Percentiles rank a stretch among this genome's conserved stretches.
Conservation (phyloP, 1,140 invertebrate genomes). For the Pentalonia nigronervosa region DNA sequence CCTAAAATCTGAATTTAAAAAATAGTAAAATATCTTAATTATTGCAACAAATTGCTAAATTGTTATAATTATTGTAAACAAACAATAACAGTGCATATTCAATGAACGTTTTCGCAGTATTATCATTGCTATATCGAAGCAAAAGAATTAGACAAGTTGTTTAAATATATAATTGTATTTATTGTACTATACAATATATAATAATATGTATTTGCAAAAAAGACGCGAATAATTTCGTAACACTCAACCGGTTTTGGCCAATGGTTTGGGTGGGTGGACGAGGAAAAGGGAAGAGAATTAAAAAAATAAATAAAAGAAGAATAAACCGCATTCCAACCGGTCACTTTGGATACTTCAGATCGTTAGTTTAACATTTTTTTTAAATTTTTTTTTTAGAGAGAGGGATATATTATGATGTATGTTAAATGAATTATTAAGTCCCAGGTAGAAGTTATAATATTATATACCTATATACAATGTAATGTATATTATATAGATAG, state of each 20-base stretch:
- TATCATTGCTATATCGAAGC: neutral
- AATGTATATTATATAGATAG: neutral
- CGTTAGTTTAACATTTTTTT: slow-evolving; percentile 36
- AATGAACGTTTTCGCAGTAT: neutral
- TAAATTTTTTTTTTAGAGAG: neutral
- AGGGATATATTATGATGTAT: slow-evolving; percentile 19
- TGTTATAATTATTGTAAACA: neutral
- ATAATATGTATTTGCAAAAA: slow-evolving; percentile 35
- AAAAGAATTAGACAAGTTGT: neutral
- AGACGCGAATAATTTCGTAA: slow-evolving; percentile 52
- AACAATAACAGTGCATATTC: neutral
- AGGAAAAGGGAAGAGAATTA: slow-evolving; percentile 18
- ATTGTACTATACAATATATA: neutral
- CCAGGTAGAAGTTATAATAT: neutral
- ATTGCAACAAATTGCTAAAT: neutral
- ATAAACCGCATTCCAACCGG: slow-evolving; percentile 52
- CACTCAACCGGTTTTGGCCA: slow-evolving; percentile 37
- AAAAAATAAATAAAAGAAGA: slow-evolving; percentile 45
- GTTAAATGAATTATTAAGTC: slow-evolving; percentile 15
- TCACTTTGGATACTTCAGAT: slow-evolving; percentile 33
- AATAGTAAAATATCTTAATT: neutral
- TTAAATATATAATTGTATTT: neutral
- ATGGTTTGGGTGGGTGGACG: neutral
- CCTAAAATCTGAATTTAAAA: neutral
- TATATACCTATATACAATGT: neutral